Evolutionary conservation across 2,888 invertebrate genomes (phyloP).

Genomic region (Ormyrus nitidulus): DNA sequence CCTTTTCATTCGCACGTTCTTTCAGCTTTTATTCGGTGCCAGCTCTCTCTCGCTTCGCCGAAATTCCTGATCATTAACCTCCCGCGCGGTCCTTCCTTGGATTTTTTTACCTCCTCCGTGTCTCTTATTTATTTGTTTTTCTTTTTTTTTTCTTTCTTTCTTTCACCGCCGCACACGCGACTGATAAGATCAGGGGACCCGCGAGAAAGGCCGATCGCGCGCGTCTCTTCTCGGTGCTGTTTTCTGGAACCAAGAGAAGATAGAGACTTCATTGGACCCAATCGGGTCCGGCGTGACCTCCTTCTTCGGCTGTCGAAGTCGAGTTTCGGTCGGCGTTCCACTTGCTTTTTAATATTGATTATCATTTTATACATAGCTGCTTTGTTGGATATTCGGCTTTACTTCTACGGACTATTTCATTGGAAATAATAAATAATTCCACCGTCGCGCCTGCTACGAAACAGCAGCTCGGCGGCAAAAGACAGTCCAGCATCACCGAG

Average conservation of each 20-base stretch:
- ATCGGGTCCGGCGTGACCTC: conserved; percentile 50
- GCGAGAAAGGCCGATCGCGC: conserved; percentile 36
- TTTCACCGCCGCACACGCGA: conserved; percentile 45
- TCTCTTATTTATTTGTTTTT: neutral
- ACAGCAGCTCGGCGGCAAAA: too few relatives aligned
- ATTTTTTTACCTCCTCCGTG: conserved; percentile 34
- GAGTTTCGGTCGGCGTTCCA: too few relatives aligned
- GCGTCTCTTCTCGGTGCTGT: conserved; percentile 58
- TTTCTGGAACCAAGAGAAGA: conserved; percentile 59
- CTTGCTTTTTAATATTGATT: too few relatives aligned
- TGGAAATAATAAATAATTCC: too few relatives aligned
- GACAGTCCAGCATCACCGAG: too few relatives aligned
- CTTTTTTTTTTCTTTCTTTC: neutral
- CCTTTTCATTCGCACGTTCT: conserved; percentile 10
- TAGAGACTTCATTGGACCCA: conserved; percentile 62
- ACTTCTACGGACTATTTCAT: too few relatives aligned
- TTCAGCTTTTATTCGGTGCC: conserved; percentile 1
- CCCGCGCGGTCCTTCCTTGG: conserved; percentile 33
- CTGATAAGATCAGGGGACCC: conserved; percentile 51
- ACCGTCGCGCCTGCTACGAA: too few relatives aligned
- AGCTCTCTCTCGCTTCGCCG: conserved; percentile 10
- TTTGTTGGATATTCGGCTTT: too few relatives aligned
- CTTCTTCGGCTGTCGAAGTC: conserved; percentile 40
- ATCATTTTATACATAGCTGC: too few relatives aligned
- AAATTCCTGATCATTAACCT: conserved; percentile 58